These are phyloP conservation scores for Phaetusa simplex DNA, from an alignment of 2,113 vertebrate genomes.

Conservation along the genomic window DNA sequence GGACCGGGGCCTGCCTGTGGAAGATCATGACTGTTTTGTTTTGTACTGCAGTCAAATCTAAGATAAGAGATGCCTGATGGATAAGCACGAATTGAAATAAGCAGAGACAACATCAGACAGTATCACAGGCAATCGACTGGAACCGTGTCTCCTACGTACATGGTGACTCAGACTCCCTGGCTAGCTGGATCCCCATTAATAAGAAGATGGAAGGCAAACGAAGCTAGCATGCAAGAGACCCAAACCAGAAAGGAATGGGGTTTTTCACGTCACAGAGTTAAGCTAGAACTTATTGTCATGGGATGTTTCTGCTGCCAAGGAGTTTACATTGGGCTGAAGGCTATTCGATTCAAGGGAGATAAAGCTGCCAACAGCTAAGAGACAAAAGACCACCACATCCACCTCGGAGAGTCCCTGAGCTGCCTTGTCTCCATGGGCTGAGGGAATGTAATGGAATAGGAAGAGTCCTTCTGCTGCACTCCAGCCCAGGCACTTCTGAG, in stretches of 20 bases:
- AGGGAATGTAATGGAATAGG: background rate
- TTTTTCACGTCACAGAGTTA: background rate
- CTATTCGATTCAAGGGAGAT: background rate
- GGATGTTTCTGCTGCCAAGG: background rate
- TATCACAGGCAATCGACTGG: background rate
- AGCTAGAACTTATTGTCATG: background rate
- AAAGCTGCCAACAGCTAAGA: background rate
- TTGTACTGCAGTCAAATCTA: background rate
- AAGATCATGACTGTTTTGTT: conserved; percentile 22
- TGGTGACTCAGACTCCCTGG: background rate
- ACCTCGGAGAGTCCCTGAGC: accelerated
- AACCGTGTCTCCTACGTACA: background rate
- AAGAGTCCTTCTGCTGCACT: background rate
- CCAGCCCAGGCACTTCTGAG: background rate
- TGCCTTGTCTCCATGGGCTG: accelerated
- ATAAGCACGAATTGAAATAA: conserved; percentile 11
- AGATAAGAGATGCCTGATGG: background rate
- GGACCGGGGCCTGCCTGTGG: background rate
- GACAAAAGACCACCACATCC: background rate
- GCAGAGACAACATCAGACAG: background rate
- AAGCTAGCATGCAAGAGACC: background rate
- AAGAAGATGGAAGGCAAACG: background rate
- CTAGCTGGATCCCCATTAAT: background rate
- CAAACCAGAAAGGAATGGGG: background rate
- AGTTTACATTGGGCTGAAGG: background rate